phyloP scores from a whole-genome alignment of 2,113 vertebrate genomes.

The Pantherophis guttatus region DNA sequence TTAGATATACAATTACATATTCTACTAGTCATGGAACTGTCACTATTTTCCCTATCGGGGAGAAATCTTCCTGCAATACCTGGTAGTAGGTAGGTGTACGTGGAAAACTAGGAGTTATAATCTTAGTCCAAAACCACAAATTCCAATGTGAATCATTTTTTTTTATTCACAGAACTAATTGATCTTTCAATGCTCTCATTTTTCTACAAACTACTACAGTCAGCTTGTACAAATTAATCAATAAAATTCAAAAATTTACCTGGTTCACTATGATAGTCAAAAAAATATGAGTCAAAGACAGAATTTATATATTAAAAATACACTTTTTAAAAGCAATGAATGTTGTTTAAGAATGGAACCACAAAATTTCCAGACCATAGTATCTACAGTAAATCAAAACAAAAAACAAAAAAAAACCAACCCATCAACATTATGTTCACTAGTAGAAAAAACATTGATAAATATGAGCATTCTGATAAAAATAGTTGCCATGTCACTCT shows the following conservation, averaged over 20 bases:
- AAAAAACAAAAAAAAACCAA: not conserved
- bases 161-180: not conserved
- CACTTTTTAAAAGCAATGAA: slow-evolving; percentile 10
- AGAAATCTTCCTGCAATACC: not conserved
- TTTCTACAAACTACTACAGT: not conserved
- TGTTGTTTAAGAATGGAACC: not conserved
- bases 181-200: not conserved
- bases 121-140: not conserved
- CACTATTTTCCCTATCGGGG: not conserved
- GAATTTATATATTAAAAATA: not conserved
- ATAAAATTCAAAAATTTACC: not conserved
- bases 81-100: not conserved
- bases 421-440: not conserved
- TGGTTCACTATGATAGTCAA: not conserved
- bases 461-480: slow-evolving; percentile 7
- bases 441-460: slow-evolving; percentile 24
- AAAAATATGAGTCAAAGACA: not conserved
- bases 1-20: not conserved
- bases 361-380: not conserved
- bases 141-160: not conserved
- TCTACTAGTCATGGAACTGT: not conserved
- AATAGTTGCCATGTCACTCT: slow-evolving; percentile 45
- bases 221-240: not conserved
- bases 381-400: fast-evolving
- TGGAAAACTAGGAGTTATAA: not conserved